Conservation (phyloP, 53 echinoderm and acorn worm genomes). For the Mesocentrotus franciscanus region DNA sequence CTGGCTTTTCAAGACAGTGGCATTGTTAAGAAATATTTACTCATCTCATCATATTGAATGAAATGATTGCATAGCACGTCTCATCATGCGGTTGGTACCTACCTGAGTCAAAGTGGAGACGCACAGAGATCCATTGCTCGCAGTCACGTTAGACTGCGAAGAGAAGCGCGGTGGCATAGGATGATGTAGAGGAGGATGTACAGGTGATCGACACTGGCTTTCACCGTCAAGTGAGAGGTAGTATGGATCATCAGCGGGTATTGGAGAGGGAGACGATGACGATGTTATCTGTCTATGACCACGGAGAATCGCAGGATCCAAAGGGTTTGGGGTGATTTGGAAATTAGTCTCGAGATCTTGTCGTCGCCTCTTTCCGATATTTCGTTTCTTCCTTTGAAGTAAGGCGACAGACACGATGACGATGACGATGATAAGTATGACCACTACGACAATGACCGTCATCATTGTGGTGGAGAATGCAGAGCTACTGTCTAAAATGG, state of each 20-base stretch:
- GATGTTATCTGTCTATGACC: not conserved
- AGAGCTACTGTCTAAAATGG: not conserved
- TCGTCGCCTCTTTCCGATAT: not conserved
- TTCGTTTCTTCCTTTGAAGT: not conserved
- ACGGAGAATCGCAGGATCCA: not conserved
- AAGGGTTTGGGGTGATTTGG: conserved; percentile 21
- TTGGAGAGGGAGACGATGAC: not conserved
- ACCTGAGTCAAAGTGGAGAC: not conserved
- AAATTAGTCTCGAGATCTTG: not conserved
- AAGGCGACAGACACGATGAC: not conserved
- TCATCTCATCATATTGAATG: too few relatives aligned
- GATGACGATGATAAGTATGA: not conserved
- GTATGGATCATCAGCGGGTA: not conserved
- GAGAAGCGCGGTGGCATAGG: not conserved
- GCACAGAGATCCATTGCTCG: not conserved
- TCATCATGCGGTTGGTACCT: too few relatives aligned
- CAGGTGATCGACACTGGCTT: not conserved
- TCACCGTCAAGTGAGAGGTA: not conserved
- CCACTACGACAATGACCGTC: not conserved
- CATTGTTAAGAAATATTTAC: too few relatives aligned
- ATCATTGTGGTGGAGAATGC: not conserved
- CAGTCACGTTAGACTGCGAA: not conserved
- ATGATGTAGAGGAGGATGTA: not conserved
- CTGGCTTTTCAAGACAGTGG: too few relatives aligned
- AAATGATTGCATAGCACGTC: not conserved